Base-by-base conservation (phyloP, 2,797 vertebrate species). In the Sphenopsis melanotis region DNA sequence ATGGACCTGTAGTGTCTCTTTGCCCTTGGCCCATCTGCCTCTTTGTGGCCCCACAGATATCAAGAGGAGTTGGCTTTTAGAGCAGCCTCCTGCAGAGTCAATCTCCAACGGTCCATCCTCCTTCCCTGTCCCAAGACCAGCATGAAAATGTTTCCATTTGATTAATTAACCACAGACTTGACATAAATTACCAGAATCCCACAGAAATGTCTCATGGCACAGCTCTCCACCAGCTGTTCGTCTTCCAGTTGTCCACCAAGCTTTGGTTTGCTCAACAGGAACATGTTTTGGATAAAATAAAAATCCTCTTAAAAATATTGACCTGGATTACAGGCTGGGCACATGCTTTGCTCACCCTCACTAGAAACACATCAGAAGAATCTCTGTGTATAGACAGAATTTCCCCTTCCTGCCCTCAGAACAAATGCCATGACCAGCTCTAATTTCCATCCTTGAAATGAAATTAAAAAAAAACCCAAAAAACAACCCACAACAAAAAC, bases 151-250 rank as follows among this genome's bases (percentile, higher is more conserved):
- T 61, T 83, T 91, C 68, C 59, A 69, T 83, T 34, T 88, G 66
- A 83, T 60, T 69, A 90, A 90, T 88, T 94, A 90, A 71, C 69
- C 59, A 26, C 5, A 69, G 14, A 81, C 32, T 12, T 86, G 64
- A 61, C 8, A 46, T 30, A 63, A 90, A 80, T 85, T 57, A 57
- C 17, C 65, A 44, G 70, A 72, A 53, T 72, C 15, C 30, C 56
- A 42, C 44, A 50, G 77, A 94, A 89, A 79, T 46, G 72, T 59
- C 47, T 76, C 46, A 77, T 3, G 49, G 78, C 44, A 79, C 52
- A n/a, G 44, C 41, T 44, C 52, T 70, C 29, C 34, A 19, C 74
- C 59, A 60, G 83, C 42, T 46, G 36, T n/a, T 78, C 37, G 12
- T 86, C 94, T 69, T 85, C 79, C 13, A 34, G 16, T 10, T 78